Evolutionary conservation across 2,797 vertebrate genomes (phyloP), one percentile per base, ranked within the genome.

Genomic region (Neostethus bicornis): DNA sequence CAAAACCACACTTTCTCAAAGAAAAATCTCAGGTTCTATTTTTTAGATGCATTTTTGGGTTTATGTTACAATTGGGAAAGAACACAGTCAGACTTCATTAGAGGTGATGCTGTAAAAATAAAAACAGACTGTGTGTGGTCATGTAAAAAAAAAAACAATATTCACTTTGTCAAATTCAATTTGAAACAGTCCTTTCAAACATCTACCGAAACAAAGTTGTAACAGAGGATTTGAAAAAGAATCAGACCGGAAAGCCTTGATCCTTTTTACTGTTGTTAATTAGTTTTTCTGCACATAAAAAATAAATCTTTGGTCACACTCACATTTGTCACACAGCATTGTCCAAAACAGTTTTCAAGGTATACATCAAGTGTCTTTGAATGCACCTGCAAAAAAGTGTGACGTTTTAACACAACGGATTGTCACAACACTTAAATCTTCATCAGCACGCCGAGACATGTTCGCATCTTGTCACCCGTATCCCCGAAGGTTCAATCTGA

Each of bases 291-390:
- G 11, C 48, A 70, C n/a, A 66, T 45, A 26, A 63, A 83, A 79
- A 80, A 83, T 50, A 75, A 35, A 51, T 65, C 68, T 85, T 77
- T 77, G 68, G n/a, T n/a, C n/a, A n/a, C n/a, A n/a, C n/a, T 78
- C 77, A 55, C 38, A 20, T 48, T 56, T 19, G 16, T 20, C 35
- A 51, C 23, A 1, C 35, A n/a, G n/a, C 23, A 58, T 81, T 85
- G 70, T 81, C 73, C 50, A n/a, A 31, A 19, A 11, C 4, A 11
- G 55, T 75, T 78, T 68, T 86, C 58, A 78, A 76, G 70, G 66
- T 79, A 51, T 35, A 65, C 56, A n/a, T n/a, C 39, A 48, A 42
- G 52, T 63, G 41, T 42, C 54, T 52, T 21, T 45, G 35, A 60
- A 41, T n/a, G 25, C 19, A 52, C 11, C 29, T 42, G 37, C 13